Base-by-base conservation (phyloP, 1,140 invertebrate species). In the Schlechtendalia chinensis region DNA sequence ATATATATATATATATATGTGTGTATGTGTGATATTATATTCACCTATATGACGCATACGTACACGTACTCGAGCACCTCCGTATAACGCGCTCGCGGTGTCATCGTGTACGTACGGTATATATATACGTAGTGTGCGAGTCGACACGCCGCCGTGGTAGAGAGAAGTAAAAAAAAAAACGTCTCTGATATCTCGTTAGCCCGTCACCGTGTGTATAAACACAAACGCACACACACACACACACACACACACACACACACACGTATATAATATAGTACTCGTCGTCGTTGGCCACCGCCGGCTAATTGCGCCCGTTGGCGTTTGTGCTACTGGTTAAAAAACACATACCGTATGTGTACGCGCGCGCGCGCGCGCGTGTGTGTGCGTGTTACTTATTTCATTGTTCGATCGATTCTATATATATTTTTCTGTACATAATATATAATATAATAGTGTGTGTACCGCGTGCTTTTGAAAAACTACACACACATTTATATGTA, bases 111-210 rank as follows among this genome's bases (percentile, higher is more conserved):
- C 24, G 8, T 24, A 22, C 6, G n/a, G 10, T 59, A 10, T 22
- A 12, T n/a, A 24, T 19, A 71, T 53, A 8, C 53, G 71, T 39
- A 39, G 32, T 39, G 32, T 39, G 32, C 32, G 8, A 39, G 32
- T 39, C 32, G 3, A 39, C 32, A 39, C 32, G 32, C 32, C 32
- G 32, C 32, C 32, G n/a, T 39, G 3, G 32, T 39, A 39, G 3
- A 39, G 50, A 50, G 5, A 58, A 8, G 14, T 12, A 8, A 19
- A 24, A 12, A 27, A 59, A 59, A 59, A 59, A 5, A 69, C 72
- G 54, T 67, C 61, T 63, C 72, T 10, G 67, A 69, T 69, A 77
- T 77, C 74, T 77, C 74, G 74, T 77, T 77, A 77, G 22, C 54
- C 56, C 56, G 74, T 77, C 74, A 67, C 11, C 10, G 8, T 19